These are phyloP conservation scores for Calyptommatus sinebrachiatus DNA, from an alignment of 2,113 vertebrate genomes.

Conservation along the genomic window DNA sequence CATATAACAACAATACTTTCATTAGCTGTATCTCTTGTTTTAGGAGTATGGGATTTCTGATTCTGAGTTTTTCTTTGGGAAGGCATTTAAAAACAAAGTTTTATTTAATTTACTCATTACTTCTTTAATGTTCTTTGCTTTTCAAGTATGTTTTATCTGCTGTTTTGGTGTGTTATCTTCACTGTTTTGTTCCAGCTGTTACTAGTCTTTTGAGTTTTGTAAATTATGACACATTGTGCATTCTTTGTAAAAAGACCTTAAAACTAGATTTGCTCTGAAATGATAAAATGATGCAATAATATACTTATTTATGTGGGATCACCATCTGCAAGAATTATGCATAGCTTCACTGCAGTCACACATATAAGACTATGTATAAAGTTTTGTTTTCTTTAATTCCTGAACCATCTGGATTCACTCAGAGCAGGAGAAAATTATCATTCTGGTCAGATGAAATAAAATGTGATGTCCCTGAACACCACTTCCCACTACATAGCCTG, in stretches of 20 bases:
- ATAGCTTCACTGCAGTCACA: neutral
- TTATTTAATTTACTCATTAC: neutral
- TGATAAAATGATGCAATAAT: neutral
- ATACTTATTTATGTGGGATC: neutral
- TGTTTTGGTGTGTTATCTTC: neutral
- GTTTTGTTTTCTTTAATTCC: neutral
- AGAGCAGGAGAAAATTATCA: neutral
- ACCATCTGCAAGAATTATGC: neutral
- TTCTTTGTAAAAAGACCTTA: neutral
- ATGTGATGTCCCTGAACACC: neutral
- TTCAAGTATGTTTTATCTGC: neutral
- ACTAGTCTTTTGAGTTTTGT: neutral
- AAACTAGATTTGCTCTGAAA: neutral
- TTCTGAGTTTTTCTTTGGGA: neutral
- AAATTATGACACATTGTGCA: neutral
- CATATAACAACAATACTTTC: too few relatives aligned
- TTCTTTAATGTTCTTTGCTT: neutral
- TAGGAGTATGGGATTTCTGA: neutral
- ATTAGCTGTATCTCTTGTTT: neutral
- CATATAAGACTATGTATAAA: neutral
- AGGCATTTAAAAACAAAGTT: neutral
- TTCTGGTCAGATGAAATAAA: constrained; percentile 14
- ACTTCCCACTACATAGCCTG: constrained; percentile 1
- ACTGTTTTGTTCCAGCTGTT: neutral
- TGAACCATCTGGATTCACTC: constrained; percentile 30